Conservation (phyloP, 2,113 vertebrate genomes). For the Myrmecobius fasciatus region DNA sequence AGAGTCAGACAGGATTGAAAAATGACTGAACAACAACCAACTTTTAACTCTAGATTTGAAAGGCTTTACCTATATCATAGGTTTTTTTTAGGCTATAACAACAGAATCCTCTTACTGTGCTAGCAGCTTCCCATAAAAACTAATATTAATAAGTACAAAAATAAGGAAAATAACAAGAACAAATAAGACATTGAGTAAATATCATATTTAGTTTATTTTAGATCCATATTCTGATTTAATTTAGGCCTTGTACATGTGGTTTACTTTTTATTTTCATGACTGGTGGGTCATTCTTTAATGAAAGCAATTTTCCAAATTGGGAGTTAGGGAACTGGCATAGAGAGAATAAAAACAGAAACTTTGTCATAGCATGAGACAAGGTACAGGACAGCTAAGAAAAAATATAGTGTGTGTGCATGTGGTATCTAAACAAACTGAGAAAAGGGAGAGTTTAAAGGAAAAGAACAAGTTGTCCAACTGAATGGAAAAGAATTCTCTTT, state of each 20-base stretch:
- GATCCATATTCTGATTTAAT: not conserved
- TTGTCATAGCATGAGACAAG: not conserved
- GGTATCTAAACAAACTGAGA: not conserved
- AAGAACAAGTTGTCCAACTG: not conserved
- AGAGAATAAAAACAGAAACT: not conserved
- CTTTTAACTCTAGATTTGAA: not conserved
- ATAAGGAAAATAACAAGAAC: not conserved
- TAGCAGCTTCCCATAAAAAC: not conserved
- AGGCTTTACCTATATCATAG: not conserved
- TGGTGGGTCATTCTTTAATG: not conserved
- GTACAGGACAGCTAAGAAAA: not conserved
- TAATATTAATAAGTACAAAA: not conserved
- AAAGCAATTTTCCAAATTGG: not conserved
- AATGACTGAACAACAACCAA: not conserved
- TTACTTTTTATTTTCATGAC: not conserved
- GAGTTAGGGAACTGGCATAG: not conserved
- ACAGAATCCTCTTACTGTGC: not conserved
- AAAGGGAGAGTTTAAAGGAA: not conserved
- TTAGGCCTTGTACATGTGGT: not conserved
- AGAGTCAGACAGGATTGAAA: not conserved
- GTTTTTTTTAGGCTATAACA: not conserved
- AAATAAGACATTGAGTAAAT: not conserved
- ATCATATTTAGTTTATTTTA: not conserved
- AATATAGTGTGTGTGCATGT: not conserved
- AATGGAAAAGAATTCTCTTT: constrained; percentile 29